These are phyloP conservation scores for Gastracanthus pulcherrimus DNA, from an alignment of 2,888 invertebrate species.

Conservation along the genomic window DNA sequence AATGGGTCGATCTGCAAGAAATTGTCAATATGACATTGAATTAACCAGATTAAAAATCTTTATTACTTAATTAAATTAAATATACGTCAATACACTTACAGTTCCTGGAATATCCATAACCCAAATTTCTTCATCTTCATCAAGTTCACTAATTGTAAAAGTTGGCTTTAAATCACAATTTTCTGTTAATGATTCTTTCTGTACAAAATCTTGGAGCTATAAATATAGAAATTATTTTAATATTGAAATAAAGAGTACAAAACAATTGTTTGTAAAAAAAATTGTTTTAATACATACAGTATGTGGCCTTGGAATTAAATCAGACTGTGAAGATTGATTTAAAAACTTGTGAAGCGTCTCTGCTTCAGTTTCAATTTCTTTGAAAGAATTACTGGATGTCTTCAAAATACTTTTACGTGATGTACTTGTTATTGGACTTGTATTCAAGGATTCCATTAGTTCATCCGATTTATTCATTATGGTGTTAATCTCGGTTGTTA, in stretches of 20 bases:
- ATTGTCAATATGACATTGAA: not conserved
- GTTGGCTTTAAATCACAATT: slow-evolving; percentile 34
- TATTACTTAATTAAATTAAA: not conserved
- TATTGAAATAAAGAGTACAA: not conserved
- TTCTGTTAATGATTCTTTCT: slow-evolving; percentile 42
- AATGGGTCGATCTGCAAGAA: slow-evolving; percentile 56
- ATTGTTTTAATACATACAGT: slow-evolving; percentile 52
- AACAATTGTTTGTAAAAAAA: not conserved
- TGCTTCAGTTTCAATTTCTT: slow-evolving; percentile 6
- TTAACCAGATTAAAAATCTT: not conserved
- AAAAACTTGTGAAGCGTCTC: slow-evolving; percentile 9
- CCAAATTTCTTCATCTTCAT: slow-evolving; percentile 60
- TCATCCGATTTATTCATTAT: slow-evolving; percentile 51
- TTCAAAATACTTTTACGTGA: slow-evolving; percentile 28
- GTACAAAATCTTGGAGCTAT: slow-evolving; percentile 56
- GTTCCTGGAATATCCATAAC: slow-evolving; percentile 60
- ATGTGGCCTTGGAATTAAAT: slow-evolving; percentile 55
- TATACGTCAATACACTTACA: slow-evolving; percentile 43
- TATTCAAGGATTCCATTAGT: slow-evolving; percentile 44
- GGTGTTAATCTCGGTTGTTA: slow-evolving; percentile 56
- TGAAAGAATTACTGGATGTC: not conserved
- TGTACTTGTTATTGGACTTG: slow-evolving; percentile 6
- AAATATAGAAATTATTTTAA: slow-evolving; percentile 7
- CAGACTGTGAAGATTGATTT: not conserved
- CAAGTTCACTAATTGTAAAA: slow-evolving; percentile 52